Evolutionary conservation across 2,888 invertebrate genomes (phyloP).

Genomic region (Disparrhopalites patrizii): DNA sequence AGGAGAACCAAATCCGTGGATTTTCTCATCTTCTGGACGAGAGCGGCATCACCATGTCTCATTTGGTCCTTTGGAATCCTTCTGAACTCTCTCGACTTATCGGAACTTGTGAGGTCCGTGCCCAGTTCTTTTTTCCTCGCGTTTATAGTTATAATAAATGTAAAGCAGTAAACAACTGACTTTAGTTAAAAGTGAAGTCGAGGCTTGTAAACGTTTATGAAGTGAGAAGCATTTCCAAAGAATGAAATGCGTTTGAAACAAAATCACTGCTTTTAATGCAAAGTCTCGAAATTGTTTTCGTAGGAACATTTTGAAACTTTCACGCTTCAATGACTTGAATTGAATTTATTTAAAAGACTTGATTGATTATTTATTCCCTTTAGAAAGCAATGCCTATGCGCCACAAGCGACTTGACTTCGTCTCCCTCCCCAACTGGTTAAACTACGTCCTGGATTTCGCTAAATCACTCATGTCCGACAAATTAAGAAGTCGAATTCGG

Average conservation of each 20-base stretch:
- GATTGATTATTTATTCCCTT: constrained; percentile 50
- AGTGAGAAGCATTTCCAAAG: too few species aligned
- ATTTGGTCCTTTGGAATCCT: constrained; percentile 70
- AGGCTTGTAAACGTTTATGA: too few species aligned
- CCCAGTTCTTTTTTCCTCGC: too few species aligned
- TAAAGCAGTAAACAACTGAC: too few species aligned
- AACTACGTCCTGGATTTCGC: constrained; percentile 73
- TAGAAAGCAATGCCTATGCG: constrained; percentile 75
- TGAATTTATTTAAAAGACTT: too few species aligned
- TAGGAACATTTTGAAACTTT: too few species aligned
- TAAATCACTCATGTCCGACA: constrained; percentile 64
- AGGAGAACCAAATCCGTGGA: constrained; percentile 73
- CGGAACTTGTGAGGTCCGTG: constrained; percentile 73
- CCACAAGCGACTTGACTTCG: constrained; percentile 69
- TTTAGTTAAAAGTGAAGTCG: too few species aligned
- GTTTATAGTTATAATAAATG: too few species aligned
- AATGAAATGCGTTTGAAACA: too few species aligned
- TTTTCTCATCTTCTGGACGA: constrained; percentile 78
- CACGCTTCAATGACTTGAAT: too few species aligned
- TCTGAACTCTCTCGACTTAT: constrained; percentile 72
- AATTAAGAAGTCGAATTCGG: constrained; percentile 65
- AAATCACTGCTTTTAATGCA: too few species aligned
- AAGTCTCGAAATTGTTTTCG: too few species aligned
- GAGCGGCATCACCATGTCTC: constrained; percentile 76
- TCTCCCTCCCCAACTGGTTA: constrained; percentile 68